Base-by-base conservation (phyloP, 2,888 invertebrate genomes). In the Idaea dimidiata region DNA sequence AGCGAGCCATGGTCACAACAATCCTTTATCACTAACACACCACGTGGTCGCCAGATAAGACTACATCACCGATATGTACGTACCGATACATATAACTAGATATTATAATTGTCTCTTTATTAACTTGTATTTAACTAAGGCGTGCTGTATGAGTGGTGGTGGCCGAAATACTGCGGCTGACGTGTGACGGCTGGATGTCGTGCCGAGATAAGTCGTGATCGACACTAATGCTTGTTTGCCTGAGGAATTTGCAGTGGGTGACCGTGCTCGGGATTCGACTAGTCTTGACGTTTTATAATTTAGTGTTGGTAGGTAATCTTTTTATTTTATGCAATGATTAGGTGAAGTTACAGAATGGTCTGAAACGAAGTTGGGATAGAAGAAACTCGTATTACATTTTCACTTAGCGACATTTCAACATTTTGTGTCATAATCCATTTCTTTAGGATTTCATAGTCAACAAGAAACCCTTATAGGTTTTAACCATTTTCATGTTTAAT, bases 1-100 rank as follows among this genome's bases (percentile, higher is more conserved):
- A 62, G 0, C 88, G 82, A 17, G 91, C 90, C 91, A 91, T 91
- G 63, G 58, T 68, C 43, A 10, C 66, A 54, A 59, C 64, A 62
- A 62, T 62, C 31, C 54, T 32, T 59, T 63, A 62, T 66, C 72
- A 63, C 62, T 63, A 62, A 1, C 43, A 43, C 54, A 69, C 71
- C 73, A 73, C 68, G 72, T 72, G 72, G 59, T 67, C 77, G 74
- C 72, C 57, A 63, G 66, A 65, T 68, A 62, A 71, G 61, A 65
- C 63, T 57, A 55, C 64, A 72, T 67, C 66, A 65, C 66, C 63
- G 64, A 58, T 63, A 54, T 5, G 24, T 3, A 24, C 24, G 24
- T n/a, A n/a, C n/a, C 24, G 24, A 24, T n/a, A n/a, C n/a, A 24
- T 5, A 24, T 66, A 62, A 67, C 65, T 66, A 17, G 16, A 16